phyloP scores from a whole-genome alignment of 2,888 invertebrate genomes.

The Adelphocoris suturalis region DNA sequence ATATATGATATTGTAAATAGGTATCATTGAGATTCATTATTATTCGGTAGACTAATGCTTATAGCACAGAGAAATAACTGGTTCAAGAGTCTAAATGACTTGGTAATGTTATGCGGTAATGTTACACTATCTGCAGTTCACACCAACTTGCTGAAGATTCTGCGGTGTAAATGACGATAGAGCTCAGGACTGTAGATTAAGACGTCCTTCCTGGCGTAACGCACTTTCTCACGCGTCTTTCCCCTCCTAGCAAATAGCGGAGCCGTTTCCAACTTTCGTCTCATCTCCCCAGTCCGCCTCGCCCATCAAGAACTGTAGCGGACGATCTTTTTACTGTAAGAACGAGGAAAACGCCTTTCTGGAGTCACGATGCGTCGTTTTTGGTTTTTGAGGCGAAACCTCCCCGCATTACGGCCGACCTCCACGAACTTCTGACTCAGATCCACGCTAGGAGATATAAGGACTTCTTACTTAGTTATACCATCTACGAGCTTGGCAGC shows the following conservation, averaged over 20 bases:
- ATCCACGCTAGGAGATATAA: slow-evolving; percentile 18
- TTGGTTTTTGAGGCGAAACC: neutral
- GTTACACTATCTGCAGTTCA: too few species aligned
- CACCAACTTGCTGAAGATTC: neutral
- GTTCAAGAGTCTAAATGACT: too few species aligned
- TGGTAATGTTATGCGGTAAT: too few species aligned
- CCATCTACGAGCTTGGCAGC: neutral
- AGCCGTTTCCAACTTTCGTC: neutral
- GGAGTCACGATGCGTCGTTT: slow-evolving; percentile 41
- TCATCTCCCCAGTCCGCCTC: neutral
- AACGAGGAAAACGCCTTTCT: neutral
- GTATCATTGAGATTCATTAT: too few species aligned
- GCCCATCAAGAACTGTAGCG: neutral
- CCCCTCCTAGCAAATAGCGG: neutral
- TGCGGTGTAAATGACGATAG: neutral
- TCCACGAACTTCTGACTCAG: slow-evolving; percentile 28
- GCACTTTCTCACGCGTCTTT: slow-evolving; percentile 9
- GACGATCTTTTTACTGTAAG: neutral
- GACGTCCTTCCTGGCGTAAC: neutral
- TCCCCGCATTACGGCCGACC: neutral
- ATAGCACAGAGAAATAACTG: too few species aligned
- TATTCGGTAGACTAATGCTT: too few species aligned
- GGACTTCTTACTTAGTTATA: neutral
- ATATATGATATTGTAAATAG: too few species aligned
- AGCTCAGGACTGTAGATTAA: neutral